Evolutionary conservation across 2,113 vertebrate genomes (phyloP), one percentile per base, ranked within the genome.

Genomic region (Rattus rattus): DNA sequence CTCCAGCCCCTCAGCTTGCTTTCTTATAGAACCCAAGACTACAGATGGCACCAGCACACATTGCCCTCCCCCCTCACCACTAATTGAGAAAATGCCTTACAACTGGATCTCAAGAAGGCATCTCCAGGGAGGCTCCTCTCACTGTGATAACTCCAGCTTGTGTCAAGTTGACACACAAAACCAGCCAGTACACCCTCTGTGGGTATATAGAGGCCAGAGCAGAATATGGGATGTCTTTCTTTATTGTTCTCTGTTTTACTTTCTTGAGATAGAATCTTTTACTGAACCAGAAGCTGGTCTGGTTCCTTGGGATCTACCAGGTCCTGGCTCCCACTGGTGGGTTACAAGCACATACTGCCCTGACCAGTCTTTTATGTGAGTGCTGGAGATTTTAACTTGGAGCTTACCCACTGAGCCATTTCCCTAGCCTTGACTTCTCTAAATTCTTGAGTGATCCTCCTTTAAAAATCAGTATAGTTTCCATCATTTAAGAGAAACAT

Each of bases 391-490:
- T 67, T 49, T 16, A 86, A 86, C 83, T 22, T 22, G 43, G 83
- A 9, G 33, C 83, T 47, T 85, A 19, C 39, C 81, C 59, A 65
- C 43, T 49, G 61, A 86, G 28, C 28, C 43, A 67, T 86, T 86
- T 67, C 61, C 39, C 5, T 9, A 67, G 26, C 83, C 61, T 63
- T 47, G 61, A 63, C 47, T 93, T 81, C 84, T 96, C 19, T 92
- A 77, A 91, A 90, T 92, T 96, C 73, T 77, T 54, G 11, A 94
- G 26, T 80, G 47, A 90, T 5, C 33, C n/a, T 94, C 67, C 79
- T 36, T 54, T 91, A 43, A 70, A 96, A 83, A 61, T 81, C 22
- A 52, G 2, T 87, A 12, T 75, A 73, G 49, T 91, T 95, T 94
- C 52, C 13, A 1, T 90, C 52, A 92, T 90, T 92, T 83, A 88